Percentiles rank a stretch among this genome's conserved stretches.
These are phyloP conservation scores for Caenorhabditis wallacei DNA, from an alignment of 2,888 invertebrate species.

Conservation along the genomic window DNA sequence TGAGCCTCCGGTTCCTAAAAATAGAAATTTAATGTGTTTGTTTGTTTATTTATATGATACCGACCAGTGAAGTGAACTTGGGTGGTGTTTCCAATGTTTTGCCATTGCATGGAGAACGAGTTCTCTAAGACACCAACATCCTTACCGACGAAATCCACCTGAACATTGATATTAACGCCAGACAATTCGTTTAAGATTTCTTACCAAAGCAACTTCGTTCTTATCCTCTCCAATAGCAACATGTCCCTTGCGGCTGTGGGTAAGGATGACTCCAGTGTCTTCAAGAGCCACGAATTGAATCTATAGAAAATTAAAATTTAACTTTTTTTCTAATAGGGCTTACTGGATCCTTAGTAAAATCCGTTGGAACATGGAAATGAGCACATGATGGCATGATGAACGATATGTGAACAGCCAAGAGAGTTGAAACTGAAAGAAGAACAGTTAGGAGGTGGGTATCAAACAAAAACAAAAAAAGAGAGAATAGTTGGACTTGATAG, in stretches of 20 bases:
- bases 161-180: not conserved
- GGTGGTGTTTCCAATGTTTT: slow-evolving; percentile 66
- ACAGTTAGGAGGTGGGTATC: not conserved
- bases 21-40: too few relatives aligned
- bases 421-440: not conserved
- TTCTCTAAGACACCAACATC: slow-evolving; percentile 62
- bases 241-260: slow-evolving; percentile 28
- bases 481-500: slow-evolving; percentile 33
- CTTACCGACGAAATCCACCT: slow-evolving; percentile 48
- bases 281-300: slow-evolving; percentile 41
- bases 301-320: slow-evolving; percentile 4
- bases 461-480: not conserved
- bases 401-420: not conserved
- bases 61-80: slow-evolving; percentile 72
- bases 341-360: slow-evolving; percentile 43
- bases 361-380: slow-evolving; percentile 41
- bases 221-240: slow-evolving; percentile 33
- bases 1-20: slow-evolving; percentile 65
- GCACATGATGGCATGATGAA: slow-evolving; percentile 26
- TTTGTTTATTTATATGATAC: too few relatives aligned
- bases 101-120: slow-evolving; percentile 76
- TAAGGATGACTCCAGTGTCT: slow-evolving; percentile 45
- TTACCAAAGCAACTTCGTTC: slow-evolving; percentile 24
- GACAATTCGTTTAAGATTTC: too few relatives aligned
- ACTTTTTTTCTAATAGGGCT: not conserved